phyloP scores from a whole-genome alignment of 1,140 invertebrate species.

The Bursaphelenchus mucronatus region DNA sequence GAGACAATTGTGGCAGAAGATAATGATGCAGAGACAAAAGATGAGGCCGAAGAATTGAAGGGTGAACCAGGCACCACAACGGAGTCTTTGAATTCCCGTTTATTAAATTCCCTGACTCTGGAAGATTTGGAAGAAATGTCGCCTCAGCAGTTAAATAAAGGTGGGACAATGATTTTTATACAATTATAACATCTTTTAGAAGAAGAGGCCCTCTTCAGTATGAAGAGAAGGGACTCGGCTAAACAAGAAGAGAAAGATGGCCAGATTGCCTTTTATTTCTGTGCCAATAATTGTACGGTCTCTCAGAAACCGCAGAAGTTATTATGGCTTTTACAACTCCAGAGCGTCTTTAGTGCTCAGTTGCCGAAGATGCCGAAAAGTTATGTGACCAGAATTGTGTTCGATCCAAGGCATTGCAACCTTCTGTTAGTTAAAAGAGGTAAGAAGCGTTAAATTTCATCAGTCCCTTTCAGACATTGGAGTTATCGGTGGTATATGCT shows the following conservation, averaged over 20 bases:
- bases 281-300: slow-evolving; percentile 27
- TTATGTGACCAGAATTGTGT: slow-evolving; percentile 91
- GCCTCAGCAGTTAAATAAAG: too few relatives aligned
- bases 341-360: slow-evolving; percentile 73
- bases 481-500: slow-evolving; percentile 96
- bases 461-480: slow-evolving; percentile 39
- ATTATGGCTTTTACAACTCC: slow-evolving; percentile 84
- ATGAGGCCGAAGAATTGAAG: too few relatives aligned
- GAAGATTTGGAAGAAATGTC: too few relatives aligned
- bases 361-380: slow-evolving; percentile 94
- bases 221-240: slow-evolving; percentile 19
- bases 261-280: slow-evolving; percentile 36
- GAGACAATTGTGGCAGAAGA: too few relatives aligned
- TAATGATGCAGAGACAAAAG: too few relatives aligned
- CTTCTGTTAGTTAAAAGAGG: slow-evolving; percentile 53
- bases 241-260: slow-evolving; percentile 35
- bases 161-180: too few relatives aligned
- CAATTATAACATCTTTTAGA: too few relatives aligned
- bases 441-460: not conserved
- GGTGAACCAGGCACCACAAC: too few relatives aligned
- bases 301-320: slow-evolving; percentile 32
- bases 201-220: too few relatives aligned
- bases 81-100: too few relatives aligned
- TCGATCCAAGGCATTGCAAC: slow-evolving; percentile 76
- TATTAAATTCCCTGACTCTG: too few relatives aligned